phyloP scores from a whole-genome alignment of 1,140 invertebrate genomes.

The Apis cerana region DNA sequence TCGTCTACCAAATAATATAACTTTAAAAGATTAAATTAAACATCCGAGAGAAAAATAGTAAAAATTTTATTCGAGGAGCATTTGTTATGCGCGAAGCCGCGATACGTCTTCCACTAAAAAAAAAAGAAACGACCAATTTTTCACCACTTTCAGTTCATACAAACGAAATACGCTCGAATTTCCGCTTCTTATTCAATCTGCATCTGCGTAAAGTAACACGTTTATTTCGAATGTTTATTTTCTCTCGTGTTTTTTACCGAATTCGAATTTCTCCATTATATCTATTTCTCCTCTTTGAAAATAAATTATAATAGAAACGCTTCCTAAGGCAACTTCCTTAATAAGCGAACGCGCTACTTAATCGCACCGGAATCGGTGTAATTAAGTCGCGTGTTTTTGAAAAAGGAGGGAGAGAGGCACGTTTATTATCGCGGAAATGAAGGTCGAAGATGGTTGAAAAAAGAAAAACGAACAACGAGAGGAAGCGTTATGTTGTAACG shows the following conservation, averaged over 20 bases:
- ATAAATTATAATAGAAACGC: neutral
- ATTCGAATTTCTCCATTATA: neutral
- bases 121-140: no score
- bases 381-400: constrained; percentile 6
- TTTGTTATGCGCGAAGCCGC: no score
- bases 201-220: neutral
- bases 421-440: neutral
- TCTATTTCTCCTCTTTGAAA: neutral
- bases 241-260: neutral
- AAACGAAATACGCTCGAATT: no score
- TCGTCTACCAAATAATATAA: no score
- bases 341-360: neutral
- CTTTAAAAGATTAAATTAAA: no score
- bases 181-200: no score
- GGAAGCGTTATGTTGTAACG: neutral
- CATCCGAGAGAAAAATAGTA: no score
- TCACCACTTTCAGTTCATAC: no score
- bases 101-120: no score
- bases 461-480: neutral
- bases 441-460: neutral
- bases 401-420: neutral
- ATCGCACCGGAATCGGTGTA: neutral
- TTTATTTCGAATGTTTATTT: neutral
- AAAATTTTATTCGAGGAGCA: no score
- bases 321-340: neutral